Evolutionary conservation across 1,140 invertebrate genomes (phyloP), one percentile per base, ranked within the genome.

Genomic region (Cherax destructor): DNA sequence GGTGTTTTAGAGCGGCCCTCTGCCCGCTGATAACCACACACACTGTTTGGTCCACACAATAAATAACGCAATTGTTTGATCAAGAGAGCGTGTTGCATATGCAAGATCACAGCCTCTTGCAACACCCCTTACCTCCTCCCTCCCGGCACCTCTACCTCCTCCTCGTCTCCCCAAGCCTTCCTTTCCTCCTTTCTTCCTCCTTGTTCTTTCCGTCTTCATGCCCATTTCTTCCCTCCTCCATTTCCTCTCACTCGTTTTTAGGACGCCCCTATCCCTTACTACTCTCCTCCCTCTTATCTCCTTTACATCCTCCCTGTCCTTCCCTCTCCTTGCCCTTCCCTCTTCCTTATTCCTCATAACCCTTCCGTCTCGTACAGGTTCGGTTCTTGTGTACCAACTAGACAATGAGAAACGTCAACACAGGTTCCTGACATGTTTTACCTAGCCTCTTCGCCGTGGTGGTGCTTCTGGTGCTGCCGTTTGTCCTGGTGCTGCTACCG

Each of bases 371-470:
- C 65, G 65, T 69, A 18, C 0, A 5, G 65, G 65, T 21, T 41
- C 30, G 80, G 52, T 1, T 9, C 56, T 13, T 61, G 52, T 61
- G 41, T 61, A 4, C 80, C 52, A 30, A 2, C n/a, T 83, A n/a
- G 61, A 56, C 61, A 41, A 83, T 50, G 80, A 83, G 79, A 50
- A 50, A 9, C 50, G 79, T 81, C 80, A 61, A 61, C 79, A 83
- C 52, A 83, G 21, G 80, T 83, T 61, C 59, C 24, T 21, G n/a
- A 74, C n/a, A 9, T 74, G 69, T 24, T 74, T 74, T n/a, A 30
- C n/a, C n/a, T 41, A 41, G n/a, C 5, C 30, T 41, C 0, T 41
- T 41, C 30, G 30, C 30, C 30, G 30, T 41, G 30, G 30, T 41
- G 30, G 30, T 41, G 30, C 30, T 41, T 0, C 30, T 41, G 30